Percentiles rank a stretch among this genome's conserved stretches.
phyloP scores from a whole-genome alignment of 2,888 invertebrate genomes.

The Eristalis pertinax region DNA sequence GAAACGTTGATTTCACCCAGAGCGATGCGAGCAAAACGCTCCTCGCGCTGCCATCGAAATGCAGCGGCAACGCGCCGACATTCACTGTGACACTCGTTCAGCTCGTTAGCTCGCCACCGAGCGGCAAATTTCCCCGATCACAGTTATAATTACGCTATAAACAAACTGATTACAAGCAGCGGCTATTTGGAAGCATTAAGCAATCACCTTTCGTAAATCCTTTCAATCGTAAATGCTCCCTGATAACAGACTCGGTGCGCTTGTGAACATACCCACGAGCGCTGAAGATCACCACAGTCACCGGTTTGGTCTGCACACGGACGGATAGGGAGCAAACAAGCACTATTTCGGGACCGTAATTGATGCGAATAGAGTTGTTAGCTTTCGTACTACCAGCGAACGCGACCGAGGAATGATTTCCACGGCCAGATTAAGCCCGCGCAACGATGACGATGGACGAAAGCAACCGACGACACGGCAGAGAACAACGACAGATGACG shows the following conservation, averaged over 20 bases:
- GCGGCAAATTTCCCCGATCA: slow-evolving; percentile 13
- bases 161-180: slow-evolving; percentile 62
- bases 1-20: neutral
- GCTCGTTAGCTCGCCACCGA: slow-evolving; percentile 31
- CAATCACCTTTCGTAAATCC: slow-evolving; percentile 53
- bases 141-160: slow-evolving; percentile 54
- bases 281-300: neutral
- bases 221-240: slow-evolving; percentile 10
- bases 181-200: slow-evolving; percentile 55
- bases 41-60: neutral
- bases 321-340: slow-evolving; percentile 12
- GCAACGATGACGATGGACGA: slow-evolving; percentile 26
- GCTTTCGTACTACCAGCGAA: slow-evolving; percentile 58
- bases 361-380: slow-evolving; percentile 72
- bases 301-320: neutral
- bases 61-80: neutral
- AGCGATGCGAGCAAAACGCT: neutral
- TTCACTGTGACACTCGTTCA: slow-evolving; percentile 34
- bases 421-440: slow-evolving; percentile 50
- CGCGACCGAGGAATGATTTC: slow-evolving; percentile 51
- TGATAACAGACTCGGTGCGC: slow-evolving; percentile 20
- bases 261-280: neutral
- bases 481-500: neutral
- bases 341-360: slow-evolving; percentile 62
- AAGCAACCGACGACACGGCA: slow-evolving; percentile 9